Conservation (phyloP, 2,888 invertebrate genomes). For the Lepidocyrtinus sp. region DNA sequence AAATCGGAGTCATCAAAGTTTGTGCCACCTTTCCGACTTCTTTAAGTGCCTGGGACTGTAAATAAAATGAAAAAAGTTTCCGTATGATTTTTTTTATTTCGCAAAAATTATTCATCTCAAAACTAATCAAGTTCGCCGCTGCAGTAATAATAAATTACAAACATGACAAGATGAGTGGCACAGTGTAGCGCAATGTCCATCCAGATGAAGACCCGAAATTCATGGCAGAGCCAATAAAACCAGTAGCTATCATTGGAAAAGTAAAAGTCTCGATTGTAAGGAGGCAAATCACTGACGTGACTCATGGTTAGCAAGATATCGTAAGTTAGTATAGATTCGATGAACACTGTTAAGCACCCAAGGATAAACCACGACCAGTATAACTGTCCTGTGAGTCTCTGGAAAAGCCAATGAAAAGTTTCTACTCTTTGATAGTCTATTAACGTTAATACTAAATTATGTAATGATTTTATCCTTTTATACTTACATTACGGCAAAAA, state of each 20-base stretch:
- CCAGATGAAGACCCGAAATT: slow-evolving; percentile 38
- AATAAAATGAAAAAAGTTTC: neutral
- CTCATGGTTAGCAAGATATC: slow-evolving; percentile 55
- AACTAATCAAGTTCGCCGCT: neutral
- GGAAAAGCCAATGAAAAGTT: neutral
- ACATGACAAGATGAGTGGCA: slow-evolving; percentile 24
- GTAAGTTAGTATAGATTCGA: slow-evolving; percentile 32
- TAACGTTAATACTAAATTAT: neutral
- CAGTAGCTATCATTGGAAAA: slow-evolving; percentile 52
- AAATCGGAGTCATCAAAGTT: no score
- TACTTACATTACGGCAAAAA: slow-evolving; percentile 32
- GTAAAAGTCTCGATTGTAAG: slow-evolving; percentile 51
- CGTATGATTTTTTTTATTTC: neutral
- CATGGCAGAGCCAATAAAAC: slow-evolving; percentile 54
- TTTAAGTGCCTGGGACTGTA: neutral
- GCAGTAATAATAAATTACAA: neutral
- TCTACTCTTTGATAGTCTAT: neutral
- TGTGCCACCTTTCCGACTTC: no score
- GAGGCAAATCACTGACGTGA: slow-evolving; percentile 48
- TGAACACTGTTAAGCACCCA: slow-evolving; percentile 43
- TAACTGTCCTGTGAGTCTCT: slow-evolving; percentile 35
- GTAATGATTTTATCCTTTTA: neutral
- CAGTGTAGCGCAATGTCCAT: slow-evolving; percentile 36
- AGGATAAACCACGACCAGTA: slow-evolving; percentile 41
- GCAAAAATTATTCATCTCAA: neutral